Evolutionary conservation across 2,888 invertebrate species (phyloP).

Genomic region (Phyllotreta cruciferae): DNA sequence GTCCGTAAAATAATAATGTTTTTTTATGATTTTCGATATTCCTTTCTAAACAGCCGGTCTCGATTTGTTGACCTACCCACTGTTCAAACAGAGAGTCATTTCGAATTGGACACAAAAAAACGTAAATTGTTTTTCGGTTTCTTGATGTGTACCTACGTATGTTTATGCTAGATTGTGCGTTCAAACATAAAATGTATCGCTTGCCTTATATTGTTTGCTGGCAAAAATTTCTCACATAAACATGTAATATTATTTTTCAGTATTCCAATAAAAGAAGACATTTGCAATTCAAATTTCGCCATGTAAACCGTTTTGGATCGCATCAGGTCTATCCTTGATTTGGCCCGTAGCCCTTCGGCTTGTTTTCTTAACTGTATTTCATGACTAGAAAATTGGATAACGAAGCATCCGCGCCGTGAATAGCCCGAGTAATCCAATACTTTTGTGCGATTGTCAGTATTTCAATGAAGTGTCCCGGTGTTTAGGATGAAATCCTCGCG

Average conservation of each 20-base stretch:
- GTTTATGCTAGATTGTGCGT: not conserved
- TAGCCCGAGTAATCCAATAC: slow-evolving; percentile 42
- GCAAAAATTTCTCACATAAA: too few species aligned
- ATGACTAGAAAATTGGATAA: slow-evolving; percentile 45
- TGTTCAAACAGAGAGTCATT: slow-evolving; percentile 41
- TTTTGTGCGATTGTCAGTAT: slow-evolving; percentile 39
- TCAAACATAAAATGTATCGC: slow-evolving; percentile 4
- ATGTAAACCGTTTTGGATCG: too few species aligned
- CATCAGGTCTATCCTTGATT: too few species aligned
- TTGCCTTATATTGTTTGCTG: not conserved
- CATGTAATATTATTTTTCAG: too few species aligned
- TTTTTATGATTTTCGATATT: slow-evolving; percentile 40
- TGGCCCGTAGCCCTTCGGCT: slow-evolving; percentile 23
- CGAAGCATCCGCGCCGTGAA: slow-evolving; percentile 37
- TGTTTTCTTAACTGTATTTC: slow-evolving; percentile 46
- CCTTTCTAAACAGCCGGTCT: slow-evolving; percentile 27
- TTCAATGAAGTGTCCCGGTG: slow-evolving; percentile 33
- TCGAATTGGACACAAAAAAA: too few species aligned
- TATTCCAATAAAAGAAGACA: too few species aligned
- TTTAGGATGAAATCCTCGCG: slow-evolving; percentile 34
- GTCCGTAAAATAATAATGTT: slow-evolving; percentile 42
- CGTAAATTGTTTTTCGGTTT: slow-evolving; percentile 15
- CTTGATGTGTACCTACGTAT: too few species aligned
- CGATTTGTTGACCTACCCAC: slow-evolving; percentile 49
- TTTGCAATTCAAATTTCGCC: too few species aligned